Evolutionary conservation across 2,888 invertebrate genomes (phyloP).

Genomic region (Epistrophe grossulariae): DNA sequence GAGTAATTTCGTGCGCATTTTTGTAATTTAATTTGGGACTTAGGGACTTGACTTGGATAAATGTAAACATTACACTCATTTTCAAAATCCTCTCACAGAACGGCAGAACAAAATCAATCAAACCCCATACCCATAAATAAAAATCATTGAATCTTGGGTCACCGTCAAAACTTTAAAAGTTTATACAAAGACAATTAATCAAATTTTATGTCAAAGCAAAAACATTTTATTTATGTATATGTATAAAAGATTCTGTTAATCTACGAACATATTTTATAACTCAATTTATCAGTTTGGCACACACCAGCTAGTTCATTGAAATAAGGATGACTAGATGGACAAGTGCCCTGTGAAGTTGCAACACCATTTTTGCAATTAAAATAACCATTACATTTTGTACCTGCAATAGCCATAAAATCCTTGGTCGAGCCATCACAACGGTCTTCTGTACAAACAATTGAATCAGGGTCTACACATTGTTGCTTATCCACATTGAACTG

Average conservation of each 20-base stretch:
- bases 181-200: not conserved
- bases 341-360: not conserved
- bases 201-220: not conserved
- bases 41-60: too few species aligned
- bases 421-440: slow-evolving; percentile 35
- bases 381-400: slow-evolving; percentile 13
- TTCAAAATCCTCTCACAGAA: too few species aligned
- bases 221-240: slow-evolving; percentile 5
- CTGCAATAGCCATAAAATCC: slow-evolving; percentile 38
- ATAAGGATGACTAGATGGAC: slow-evolving; percentile 2
- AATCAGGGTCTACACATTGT: slow-evolving; percentile 11
- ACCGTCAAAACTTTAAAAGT: too few species aligned
- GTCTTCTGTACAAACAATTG: not conserved
- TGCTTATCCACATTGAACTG: not conserved
- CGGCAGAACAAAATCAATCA: too few species aligned
- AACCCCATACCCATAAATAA: too few species aligned
- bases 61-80: too few species aligned
- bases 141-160: too few species aligned
- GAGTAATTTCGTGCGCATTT: too few species aligned
- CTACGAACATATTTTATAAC: slow-evolving; percentile 15
- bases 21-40: too few species aligned
- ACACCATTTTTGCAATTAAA: slow-evolving; percentile 28
- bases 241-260: not conserved
- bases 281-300: not conserved
- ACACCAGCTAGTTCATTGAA: slow-evolving; percentile 33